Conservation (phyloP, 2,797 vertebrate genomes). For the Uromys caudimaculatus region DNA sequence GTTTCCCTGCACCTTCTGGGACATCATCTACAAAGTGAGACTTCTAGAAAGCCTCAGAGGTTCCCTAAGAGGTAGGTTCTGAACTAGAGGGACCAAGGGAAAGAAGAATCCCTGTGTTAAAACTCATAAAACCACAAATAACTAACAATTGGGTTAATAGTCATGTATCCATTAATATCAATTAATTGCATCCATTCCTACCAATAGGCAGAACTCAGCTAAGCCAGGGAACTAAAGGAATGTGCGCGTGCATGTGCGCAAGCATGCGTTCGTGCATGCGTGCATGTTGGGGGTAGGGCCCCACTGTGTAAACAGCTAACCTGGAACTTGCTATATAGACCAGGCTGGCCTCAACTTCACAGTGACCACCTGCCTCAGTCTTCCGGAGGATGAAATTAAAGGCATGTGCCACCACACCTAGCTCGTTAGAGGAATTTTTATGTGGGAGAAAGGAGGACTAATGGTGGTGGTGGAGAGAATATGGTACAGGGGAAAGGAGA, state of each 20-base stretch:
- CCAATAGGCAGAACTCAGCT: background rate
- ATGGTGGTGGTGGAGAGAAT: background rate
- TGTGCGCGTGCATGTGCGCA: background rate
- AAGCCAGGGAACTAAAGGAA: background rate
- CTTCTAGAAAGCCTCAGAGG: background rate
- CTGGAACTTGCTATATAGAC: background rate
- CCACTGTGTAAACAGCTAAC: background rate
- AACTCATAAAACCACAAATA: background rate
- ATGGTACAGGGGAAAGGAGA: background rate
- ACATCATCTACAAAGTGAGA: background rate
- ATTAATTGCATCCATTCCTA: background rate
- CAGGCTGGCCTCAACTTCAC: background rate
- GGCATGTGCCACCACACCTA: too few relatives aligned
- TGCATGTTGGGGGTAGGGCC: background rate
- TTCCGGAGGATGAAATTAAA: background rate
- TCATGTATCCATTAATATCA: background rate
- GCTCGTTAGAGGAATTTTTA: background rate
- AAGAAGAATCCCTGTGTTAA: background rate
- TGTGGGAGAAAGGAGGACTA: background rate
- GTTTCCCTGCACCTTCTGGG: background rate
- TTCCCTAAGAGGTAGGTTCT: background rate
- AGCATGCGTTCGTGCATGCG: too few relatives aligned
- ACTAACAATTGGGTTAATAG: background rate
- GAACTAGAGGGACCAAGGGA: background rate
- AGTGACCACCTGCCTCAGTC: background rate